Evolutionary conservation across 2,888 invertebrate genomes (phyloP).

Genomic region (Acanthosepion esculentum): DNA sequence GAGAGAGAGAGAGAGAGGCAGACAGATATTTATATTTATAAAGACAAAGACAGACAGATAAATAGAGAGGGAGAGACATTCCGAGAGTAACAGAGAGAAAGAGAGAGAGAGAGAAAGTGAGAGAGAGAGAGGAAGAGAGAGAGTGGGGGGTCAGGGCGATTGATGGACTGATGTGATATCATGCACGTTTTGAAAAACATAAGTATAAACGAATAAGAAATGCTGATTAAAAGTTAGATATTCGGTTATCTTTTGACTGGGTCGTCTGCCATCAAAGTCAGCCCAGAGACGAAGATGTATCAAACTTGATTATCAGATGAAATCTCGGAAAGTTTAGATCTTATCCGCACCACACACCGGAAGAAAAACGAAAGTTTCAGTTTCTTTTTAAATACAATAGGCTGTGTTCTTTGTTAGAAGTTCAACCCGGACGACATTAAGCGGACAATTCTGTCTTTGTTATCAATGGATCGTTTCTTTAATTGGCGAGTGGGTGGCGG

Average conservation of each 20-base stretch:
- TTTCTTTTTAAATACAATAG: background rate
- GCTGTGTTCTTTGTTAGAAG: background rate
- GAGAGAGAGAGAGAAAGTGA: no score
- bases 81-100: no score
- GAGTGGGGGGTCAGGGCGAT: no score
- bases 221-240: background rate
- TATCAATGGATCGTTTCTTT: background rate
- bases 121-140: no score
- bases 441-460: background rate
- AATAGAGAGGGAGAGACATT: no score
- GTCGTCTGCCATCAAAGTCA: background rate
- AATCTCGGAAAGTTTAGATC: background rate
- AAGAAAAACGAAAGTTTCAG: background rate
- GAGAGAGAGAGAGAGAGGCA: no score
- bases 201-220: no score
- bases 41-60: no score
- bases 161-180: no score
- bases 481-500: background rate
- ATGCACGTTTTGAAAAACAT: no score
- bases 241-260: background rate
- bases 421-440: background rate
- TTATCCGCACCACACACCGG: background rate
- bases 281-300: background rate
- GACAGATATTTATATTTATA: no score
- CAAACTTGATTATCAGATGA: background rate